Conservation (phyloP, 2,113 vertebrate genomes). For the Tautogolabrus adspersus region DNA sequence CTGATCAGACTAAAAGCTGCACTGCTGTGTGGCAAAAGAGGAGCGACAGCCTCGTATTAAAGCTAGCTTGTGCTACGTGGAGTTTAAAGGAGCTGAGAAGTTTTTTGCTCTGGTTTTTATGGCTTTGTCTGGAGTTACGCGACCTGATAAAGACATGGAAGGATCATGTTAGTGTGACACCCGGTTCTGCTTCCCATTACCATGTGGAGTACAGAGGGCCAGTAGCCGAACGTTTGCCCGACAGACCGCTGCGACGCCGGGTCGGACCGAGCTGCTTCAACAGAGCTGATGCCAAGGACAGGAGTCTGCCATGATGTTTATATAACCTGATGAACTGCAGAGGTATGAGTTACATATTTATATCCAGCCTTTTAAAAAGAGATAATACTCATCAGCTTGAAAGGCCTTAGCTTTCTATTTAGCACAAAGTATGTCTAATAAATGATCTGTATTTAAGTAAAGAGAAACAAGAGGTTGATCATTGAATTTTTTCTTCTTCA, state of each 20-base stretch:
- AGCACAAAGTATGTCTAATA: no score
- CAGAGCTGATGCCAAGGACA: slow-evolving; percentile 70
- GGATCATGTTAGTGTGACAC: slow-evolving; percentile 57
- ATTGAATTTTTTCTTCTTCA: not conserved
- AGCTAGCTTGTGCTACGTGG: slow-evolving; percentile 36
- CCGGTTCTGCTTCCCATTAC: slow-evolving; percentile 61
- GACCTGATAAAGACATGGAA: slow-evolving; percentile 53
- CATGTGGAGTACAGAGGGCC: slow-evolving; percentile 60
- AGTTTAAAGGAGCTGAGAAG: slow-evolving; percentile 38
- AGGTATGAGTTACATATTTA: slow-evolving; percentile 59
- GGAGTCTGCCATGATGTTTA: slow-evolving; percentile 72
- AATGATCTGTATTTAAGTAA: no score
- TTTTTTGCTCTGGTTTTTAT: not conserved
- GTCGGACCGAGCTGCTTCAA: slow-evolving; percentile 34
- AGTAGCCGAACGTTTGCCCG: slow-evolving; percentile 46
- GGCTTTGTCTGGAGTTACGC: slow-evolving; percentile 59
- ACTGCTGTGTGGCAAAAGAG: slow-evolving; percentile 36
- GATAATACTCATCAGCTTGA: no score
- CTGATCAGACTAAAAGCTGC: slow-evolving; percentile 44
- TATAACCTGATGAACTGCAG: slow-evolving; percentile 80
- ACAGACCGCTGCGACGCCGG: slow-evolving; percentile 18
- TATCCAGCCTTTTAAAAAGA: not conserved
- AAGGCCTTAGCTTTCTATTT: no score
- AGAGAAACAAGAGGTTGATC: no score
- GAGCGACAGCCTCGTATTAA: slow-evolving; percentile 30